phyloP scores from a whole-genome alignment of 2,888 invertebrate genomes.

The Lysandra bellargus region DNA sequence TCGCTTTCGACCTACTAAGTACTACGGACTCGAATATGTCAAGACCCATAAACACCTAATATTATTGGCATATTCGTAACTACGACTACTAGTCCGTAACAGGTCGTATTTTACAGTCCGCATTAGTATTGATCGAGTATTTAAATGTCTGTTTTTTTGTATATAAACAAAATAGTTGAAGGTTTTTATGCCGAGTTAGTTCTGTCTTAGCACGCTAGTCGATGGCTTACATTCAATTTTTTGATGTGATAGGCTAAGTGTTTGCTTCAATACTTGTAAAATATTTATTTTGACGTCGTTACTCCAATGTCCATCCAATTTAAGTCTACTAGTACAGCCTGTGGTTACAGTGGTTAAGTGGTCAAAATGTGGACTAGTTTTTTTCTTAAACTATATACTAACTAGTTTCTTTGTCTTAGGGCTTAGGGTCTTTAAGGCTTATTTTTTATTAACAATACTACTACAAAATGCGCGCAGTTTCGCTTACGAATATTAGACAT shows the following conservation, averaged over 20 bases:
- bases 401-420: background rate
- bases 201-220: constrained; percentile 30
- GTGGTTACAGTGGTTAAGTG: too few relatives aligned
- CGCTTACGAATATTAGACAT: background rate
- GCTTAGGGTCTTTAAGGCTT: background rate
- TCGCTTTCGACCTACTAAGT: constrained; percentile 6
- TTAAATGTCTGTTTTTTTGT: background rate
- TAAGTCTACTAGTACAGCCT: too few relatives aligned
- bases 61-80: background rate
- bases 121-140: constrained; percentile 3
- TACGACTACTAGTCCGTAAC: background rate
- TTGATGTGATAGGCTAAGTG: constrained; percentile 23
- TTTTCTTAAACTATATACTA: too few relatives aligned
- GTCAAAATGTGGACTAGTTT: too few relatives aligned
- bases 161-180: background rate
- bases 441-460: background rate
- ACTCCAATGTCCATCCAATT: too few relatives aligned
- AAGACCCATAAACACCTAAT: background rate
- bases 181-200: constrained; percentile 10
- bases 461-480: background rate
- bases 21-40: background rate
- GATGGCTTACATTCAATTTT: constrained; percentile 22
- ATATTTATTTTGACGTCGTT: background rate
- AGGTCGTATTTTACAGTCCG: background rate
- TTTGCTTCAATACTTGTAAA: constrained; percentile 9